These are phyloP conservation scores for Elachura formosa DNA, from an alignment of 2,113 vertebrate genomes.

Conservation along the genomic window DNA sequence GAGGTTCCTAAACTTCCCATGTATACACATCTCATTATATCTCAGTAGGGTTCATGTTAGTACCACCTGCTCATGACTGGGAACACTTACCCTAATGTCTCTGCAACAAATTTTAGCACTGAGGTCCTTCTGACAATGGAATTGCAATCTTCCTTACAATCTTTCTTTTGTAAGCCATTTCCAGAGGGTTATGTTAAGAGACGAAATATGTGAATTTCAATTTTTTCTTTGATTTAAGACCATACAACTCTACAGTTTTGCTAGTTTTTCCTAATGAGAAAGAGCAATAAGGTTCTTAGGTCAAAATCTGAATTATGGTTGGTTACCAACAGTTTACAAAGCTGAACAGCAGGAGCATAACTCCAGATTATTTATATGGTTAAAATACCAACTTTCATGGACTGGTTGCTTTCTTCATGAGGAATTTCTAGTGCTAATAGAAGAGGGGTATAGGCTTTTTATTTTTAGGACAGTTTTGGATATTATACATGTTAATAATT, in stretches of 20 bases:
- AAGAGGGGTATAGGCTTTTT: background rate
- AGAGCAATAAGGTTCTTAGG: conserved; percentile 40
- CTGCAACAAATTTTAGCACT: conserved; percentile 55
- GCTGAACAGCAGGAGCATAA: conserved; percentile 53
- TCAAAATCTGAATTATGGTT: conserved; percentile 66
- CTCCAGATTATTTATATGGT: conserved; percentile 39
- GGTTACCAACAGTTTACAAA: conserved; percentile 68
- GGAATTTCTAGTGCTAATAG: conserved; percentile 55
- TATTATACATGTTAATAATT: conserved; percentile 24
- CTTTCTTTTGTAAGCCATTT: conserved; percentile 44
- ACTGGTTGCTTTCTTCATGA: conserved; percentile 23
- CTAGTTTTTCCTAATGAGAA: conserved; percentile 53
- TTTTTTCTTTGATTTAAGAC: conserved; percentile 57
- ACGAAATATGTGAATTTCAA: conserved; percentile 52
- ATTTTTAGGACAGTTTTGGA: conserved; percentile 49
- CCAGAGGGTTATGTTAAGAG: background rate
- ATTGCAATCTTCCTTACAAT: conserved; percentile 52
- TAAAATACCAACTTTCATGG: conserved; percentile 52
- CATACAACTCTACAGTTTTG: background rate
- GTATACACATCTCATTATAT: conserved; percentile 78
- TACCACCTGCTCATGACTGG: conserved; percentile 72
- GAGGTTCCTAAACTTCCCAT: conserved; percentile 72
- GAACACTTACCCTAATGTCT: conserved; percentile 60
- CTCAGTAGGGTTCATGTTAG: conserved; percentile 71
- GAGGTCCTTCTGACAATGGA: conserved; percentile 61